Evolutionary conservation across 2,888 invertebrate species (phyloP).

Genomic region (Alitta virens): DNA sequence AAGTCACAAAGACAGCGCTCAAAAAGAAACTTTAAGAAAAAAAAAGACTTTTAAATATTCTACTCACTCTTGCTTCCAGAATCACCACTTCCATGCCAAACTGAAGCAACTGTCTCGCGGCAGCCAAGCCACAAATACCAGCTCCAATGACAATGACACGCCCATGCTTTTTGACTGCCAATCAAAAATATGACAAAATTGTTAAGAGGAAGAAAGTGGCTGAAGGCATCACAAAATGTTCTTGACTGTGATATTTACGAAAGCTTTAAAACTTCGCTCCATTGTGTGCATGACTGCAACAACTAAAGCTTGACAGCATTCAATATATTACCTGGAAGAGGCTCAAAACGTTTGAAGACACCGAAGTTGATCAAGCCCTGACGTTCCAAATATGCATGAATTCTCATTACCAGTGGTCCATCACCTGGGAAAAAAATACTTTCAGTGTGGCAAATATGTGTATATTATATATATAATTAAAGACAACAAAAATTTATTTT

Average conservation of each 20-base stretch:
- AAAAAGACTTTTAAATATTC: background rate
- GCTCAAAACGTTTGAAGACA: conserved; percentile 81
- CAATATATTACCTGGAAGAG: conserved; percentile 43
- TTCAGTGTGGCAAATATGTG: too few relatives aligned
- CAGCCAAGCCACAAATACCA: conserved; percentile 91
- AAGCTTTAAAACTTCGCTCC: too few relatives aligned
- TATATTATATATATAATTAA: too few relatives aligned
- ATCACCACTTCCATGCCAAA: conserved; percentile 95
- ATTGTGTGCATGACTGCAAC: too few relatives aligned
- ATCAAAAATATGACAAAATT: background rate
- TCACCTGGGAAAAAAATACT: conserved; percentile 62
- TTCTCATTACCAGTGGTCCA: conserved; percentile 75
- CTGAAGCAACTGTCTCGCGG: conserved; percentile 89
- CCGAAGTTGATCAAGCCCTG: conserved; percentile 98
- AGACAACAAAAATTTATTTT: too few relatives aligned
- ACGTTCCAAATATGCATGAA: conserved; percentile 88
- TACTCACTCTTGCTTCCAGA: conserved; percentile 60
- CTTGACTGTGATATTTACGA: too few relatives aligned
- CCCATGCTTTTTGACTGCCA: conserved; percentile 57
- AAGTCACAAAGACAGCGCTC: too few relatives aligned
- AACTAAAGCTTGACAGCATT: too few relatives aligned
- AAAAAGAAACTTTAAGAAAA: too few relatives aligned
- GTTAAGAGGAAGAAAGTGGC: too few relatives aligned
- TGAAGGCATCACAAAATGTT: too few relatives aligned
- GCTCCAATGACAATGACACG: conserved; percentile 69